A percentile compares a stretch with the other conserved stretches of the same genome.
These are phyloP conservation scores for Polylopha cassiicola DNA, from an alignment of 2,888 invertebrate genomes.

Conservation along the genomic window DNA sequence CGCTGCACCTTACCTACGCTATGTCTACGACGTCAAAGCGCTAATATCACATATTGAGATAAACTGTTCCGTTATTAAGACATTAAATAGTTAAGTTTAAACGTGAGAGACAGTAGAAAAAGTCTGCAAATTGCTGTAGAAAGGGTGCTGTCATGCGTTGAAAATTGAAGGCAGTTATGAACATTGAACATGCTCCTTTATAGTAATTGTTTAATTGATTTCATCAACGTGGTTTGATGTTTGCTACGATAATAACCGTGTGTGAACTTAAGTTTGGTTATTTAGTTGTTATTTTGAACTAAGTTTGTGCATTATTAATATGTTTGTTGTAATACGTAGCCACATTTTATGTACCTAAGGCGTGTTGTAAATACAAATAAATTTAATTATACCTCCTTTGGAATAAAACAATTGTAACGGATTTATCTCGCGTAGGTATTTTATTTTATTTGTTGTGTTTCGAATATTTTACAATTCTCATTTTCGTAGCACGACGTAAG, in stretches of 20 bases:
- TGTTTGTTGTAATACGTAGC: not conserved
- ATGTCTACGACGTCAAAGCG: too few relatives aligned
- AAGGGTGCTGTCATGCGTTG: constrained; percentile 10
- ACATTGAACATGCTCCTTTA: constrained; percentile 8
- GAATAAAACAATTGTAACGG: too few relatives aligned
- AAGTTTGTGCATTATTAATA: too few relatives aligned
- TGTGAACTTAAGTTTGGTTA: too few relatives aligned
- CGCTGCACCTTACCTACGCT: too few relatives aligned
- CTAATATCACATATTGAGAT: constrained; percentile 51
- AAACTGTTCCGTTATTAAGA: constrained; percentile 57
- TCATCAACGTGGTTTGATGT: constrained; percentile 6
- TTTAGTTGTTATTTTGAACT: too few relatives aligned
- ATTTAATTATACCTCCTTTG: constrained; percentile 2
- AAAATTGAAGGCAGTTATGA: constrained; percentile 4
- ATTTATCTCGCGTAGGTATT: too few relatives aligned
- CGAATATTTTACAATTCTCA: too few relatives aligned
- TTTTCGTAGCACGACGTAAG: too few relatives aligned
- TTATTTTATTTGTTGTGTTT: too few relatives aligned
- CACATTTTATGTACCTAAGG: not conserved
- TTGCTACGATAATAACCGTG: too few relatives aligned
- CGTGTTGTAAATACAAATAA: not conserved
- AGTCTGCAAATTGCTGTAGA: constrained; percentile 19
- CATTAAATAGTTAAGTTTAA: constrained; percentile 38
- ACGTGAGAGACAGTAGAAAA: too few relatives aligned
- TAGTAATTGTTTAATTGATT: constrained; percentile 16